Conservation (phyloP, 1,140 invertebrate species). For the Radopholus similis region DNA sequence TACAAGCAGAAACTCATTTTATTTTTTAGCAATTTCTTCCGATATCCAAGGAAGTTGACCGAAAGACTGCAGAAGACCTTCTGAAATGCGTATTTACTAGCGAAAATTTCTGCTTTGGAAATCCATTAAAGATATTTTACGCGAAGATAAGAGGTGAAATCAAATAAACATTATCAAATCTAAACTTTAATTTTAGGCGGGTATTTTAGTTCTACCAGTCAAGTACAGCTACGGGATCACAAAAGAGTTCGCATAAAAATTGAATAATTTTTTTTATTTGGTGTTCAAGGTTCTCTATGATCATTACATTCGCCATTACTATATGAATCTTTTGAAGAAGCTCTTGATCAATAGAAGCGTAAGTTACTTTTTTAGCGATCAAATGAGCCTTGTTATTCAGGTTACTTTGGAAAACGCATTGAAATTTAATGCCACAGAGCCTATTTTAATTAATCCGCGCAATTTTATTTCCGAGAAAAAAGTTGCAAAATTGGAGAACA, state of each 20-base stretch:
- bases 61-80: constrained; percentile 9
- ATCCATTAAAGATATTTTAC: constrained; percentile 31
- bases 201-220: constrained; percentile 26
- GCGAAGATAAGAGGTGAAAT: constrained; percentile 23
- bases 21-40: constrained; percentile 22
- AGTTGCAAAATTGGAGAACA: constrained; percentile 16
- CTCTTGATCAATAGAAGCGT: constrained; percentile 26
- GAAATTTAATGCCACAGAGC: constrained; percentile 11
- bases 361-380: neutral
- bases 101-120: constrained; percentile 33
- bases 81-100: constrained; percentile 20
- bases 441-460: constrained; percentile 12
- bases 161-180: neutral
- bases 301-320: constrained; percentile 36
- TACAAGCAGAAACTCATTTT: neutral
- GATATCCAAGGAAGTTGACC: constrained; percentile 7
- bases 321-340: constrained; percentile 36
- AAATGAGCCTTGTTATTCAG: constrained; percentile 1
- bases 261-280: neutral
- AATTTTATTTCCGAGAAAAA: constrained; percentile 9
- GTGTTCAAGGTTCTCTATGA: constrained; percentile 28
- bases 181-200: constrained; percentile 20
- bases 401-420: constrained; percentile 27
- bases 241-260: neutral
- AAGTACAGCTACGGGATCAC: constrained; percentile 31